Conservation (phyloP, 2,888 invertebrate genomes). For the Buathra laborator region DNA sequence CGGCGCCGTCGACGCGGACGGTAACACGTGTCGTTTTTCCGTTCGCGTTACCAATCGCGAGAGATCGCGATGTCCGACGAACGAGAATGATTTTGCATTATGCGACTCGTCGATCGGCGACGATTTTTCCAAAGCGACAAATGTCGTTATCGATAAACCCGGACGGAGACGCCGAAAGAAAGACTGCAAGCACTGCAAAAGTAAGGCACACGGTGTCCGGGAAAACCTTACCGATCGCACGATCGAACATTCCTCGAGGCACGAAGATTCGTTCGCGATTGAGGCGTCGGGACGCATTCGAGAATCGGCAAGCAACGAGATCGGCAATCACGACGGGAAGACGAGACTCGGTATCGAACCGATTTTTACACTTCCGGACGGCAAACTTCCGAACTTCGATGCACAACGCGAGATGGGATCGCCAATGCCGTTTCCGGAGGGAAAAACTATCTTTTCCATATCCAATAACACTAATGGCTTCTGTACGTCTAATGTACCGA, state of each 20-base stretch:
- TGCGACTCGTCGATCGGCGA: conserved; percentile 14
- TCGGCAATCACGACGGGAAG: conserved; percentile 19
- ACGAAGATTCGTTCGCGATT: neutral
- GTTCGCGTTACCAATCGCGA: conserved; percentile 78
- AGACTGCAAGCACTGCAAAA: conserved; percentile 82
- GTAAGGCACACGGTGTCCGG: conserved; percentile 34
- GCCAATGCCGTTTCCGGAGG: neutral
- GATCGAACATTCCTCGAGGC: neutral
- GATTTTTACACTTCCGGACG: conserved; percentile 67
- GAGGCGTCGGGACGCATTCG: conserved; percentile 8
- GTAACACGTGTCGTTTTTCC: conserved; percentile 73
- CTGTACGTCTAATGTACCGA: conserved; percentile 60
- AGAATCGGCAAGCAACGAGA: conserved; percentile 26
- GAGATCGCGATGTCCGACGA: conserved; percentile 58
- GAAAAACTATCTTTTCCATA: conserved; percentile 72
- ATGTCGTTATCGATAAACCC: conserved; percentile 38
- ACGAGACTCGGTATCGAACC: conserved; percentile 65
- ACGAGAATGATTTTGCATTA: conserved; percentile 7
- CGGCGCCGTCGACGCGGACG: conserved; percentile 36
- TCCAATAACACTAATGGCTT: conserved; percentile 67
- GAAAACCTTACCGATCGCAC: neutral
- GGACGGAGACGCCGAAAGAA: conserved; percentile 78
- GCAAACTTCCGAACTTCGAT: conserved; percentile 68
- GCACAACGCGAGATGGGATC: neutral
- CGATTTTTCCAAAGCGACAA: conserved; percentile 1